Evolutionary conservation across 2,113 vertebrate species (phyloP), one percentile per base, ranked within the genome.

Genomic region (Megalops atlanticus): DNA sequence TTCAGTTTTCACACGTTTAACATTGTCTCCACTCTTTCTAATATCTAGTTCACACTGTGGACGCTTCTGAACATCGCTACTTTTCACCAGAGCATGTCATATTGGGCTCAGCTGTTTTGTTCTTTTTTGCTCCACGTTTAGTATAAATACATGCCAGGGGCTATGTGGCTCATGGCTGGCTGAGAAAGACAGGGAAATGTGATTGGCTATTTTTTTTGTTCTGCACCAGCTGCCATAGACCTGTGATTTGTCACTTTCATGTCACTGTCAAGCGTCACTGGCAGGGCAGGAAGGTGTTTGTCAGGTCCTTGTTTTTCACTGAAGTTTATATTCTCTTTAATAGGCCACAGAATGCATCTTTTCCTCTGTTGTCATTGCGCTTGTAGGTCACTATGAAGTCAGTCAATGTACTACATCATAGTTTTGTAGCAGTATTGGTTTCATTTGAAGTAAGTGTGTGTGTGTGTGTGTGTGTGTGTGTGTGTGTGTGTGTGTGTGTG

Each of bases 91-190:
- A 36, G 68, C 35, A 11, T 70, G 6, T 73, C 35, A 35, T 73
- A 31, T 31, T 27, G 58, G 58, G 58, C 58, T 27, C 58, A 64
- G 58, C 58, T 64, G 58, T 64, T 64, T 64, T 64, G 58, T 64
- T n/a, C 58, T 64, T 64, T 2, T n/a, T 27, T 64, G 14, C 58
- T 8, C 58, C 58, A n/a, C 58, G n/a, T 64, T 64, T 64, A 64
- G 58, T n/a, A 64, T 52, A 31, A 64, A 64, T 64, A 8, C n/a
- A 64, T 24, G 58, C 58, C 10, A 1, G n/a, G 31, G 58, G 58
- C 58, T 27, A 31, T 64, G n/a, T 24, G 2, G 58, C 11, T n/a
- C 31, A n/a, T 31, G 52, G 21, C 58, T 10, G 24, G n/a, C 18
- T 64, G 58, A 64, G 58, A 27, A 64, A 11, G 58, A 10, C 58